Conservation (phyloP, 30 jellyfish, hydroid and myxozoan genomes). For the Mastigias papua region DNA sequence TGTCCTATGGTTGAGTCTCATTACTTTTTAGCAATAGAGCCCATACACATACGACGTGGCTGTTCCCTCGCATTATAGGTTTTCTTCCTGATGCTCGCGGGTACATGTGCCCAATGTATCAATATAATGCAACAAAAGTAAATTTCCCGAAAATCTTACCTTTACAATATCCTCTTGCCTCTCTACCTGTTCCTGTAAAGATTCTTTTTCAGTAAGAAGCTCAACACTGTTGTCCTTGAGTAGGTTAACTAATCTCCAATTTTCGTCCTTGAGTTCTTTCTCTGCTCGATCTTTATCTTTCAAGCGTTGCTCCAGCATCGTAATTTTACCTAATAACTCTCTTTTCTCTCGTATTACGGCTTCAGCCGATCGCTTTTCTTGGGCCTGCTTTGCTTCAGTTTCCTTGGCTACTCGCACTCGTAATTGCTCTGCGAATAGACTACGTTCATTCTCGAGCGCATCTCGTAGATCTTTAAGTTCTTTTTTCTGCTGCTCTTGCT, state of each 20-base stretch:
- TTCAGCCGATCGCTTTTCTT: constrained; percentile 37
- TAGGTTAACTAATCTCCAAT: constrained; percentile 66
- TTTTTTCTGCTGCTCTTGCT: constrained; percentile 51
- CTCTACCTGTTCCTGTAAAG: constrained; percentile 65
- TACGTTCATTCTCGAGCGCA: constrained; percentile 78
- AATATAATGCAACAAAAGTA: too few species aligned
- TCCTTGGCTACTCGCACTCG: constrained; percentile 67
- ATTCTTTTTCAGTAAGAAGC: constrained; percentile 66
- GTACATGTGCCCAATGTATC: too few species aligned
- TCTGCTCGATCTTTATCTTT: constrained; percentile 67
- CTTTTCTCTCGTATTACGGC: constrained; percentile 34
- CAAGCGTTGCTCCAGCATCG: constrained; percentile 64
- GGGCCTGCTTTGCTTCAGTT: constrained; percentile 32
- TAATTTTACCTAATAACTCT: constrained; percentile 31
- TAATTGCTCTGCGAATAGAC: constrained; percentile 73
- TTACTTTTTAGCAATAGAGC: too few species aligned
- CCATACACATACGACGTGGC: too few species aligned
- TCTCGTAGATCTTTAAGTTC: constrained; percentile 58
- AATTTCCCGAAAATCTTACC: constrained; percentile 18
- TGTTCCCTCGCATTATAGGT: too few species aligned
- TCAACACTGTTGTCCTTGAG: constrained; percentile 74
- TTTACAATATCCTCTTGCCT: constrained; percentile 78
- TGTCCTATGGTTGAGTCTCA: too few species aligned
- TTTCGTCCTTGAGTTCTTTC: constrained; percentile 65
- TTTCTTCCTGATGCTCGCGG: too few species aligned